These are phyloP conservation scores for Chrysaora quinquecirrha DNA, from an alignment of 30 jellyfish, hydroid and myxozoan species.

Conservation along the genomic window DNA sequence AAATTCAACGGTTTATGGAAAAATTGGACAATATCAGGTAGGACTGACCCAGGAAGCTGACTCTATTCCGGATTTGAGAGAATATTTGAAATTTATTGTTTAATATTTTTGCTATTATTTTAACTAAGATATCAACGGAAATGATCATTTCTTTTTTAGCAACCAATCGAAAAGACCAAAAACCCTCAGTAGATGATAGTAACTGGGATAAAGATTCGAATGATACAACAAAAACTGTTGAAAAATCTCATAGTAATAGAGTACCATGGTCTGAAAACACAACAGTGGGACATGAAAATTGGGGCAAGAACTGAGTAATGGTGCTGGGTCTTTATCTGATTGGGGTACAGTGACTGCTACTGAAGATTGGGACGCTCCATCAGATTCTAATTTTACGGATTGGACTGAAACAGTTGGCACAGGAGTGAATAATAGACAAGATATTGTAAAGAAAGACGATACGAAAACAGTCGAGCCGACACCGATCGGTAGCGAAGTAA, in stretches of 20 bases:
- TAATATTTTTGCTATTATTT: too few relatives aligned
- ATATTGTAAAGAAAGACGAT: background rate
- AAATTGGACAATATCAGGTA: too few relatives aligned
- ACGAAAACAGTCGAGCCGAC: constrained; percentile 11
- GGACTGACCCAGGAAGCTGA: too few relatives aligned
- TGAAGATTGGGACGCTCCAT: constrained; percentile 90
- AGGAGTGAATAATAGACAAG: background rate
- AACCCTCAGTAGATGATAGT: constrained; percentile 19
- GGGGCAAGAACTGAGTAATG: constrained; percentile 77
- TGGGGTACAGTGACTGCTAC: constrained; percentile 93
- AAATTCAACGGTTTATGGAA: too few relatives aligned
- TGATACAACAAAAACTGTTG: constrained; percentile 2
- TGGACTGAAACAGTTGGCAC: constrained; percentile 35
- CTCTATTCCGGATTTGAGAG: too few relatives aligned
- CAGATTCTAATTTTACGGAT: constrained; percentile 34
- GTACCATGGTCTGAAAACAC: constrained; percentile 50
- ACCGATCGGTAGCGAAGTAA: constrained; percentile 64
- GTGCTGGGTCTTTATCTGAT: constrained; percentile 42
- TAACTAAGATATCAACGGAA: too few relatives aligned
- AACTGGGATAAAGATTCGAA: constrained; percentile 43
- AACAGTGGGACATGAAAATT: constrained; percentile 31
- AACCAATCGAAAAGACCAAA: constrained; percentile 10
- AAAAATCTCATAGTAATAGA: constrained; percentile 6
- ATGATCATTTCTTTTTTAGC: constrained; percentile 1
- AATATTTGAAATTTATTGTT: too few relatives aligned